phyloP scores from a whole-genome alignment of 2,888 invertebrate species.

The Drosophila longiperda region DNA sequence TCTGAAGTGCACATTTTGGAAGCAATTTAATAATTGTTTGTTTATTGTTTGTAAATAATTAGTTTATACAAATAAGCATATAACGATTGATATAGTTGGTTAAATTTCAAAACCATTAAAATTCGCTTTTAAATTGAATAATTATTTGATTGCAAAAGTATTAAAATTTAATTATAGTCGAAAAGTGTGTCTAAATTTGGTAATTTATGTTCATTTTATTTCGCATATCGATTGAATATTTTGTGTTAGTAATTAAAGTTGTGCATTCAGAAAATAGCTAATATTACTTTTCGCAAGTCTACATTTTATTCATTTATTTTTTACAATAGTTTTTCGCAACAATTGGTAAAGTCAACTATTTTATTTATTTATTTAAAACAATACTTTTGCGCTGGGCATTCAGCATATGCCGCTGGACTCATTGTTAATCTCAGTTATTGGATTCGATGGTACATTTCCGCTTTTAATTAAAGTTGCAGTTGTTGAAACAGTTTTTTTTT shows the following conservation, averaged over 20 bases:
- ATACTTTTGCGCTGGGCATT: not conserved
- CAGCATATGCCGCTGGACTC: not conserved
- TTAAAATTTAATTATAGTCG: not conserved
- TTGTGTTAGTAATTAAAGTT: not conserved
- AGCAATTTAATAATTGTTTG: not conserved
- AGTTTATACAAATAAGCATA: not conserved
- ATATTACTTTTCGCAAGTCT: not conserved
- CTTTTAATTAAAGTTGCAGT: constrained; percentile 76
- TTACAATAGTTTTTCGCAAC: not conserved
- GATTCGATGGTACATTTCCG: constrained; percentile 72
- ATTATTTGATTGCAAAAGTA: not conserved
- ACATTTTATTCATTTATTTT: constrained; percentile 4
- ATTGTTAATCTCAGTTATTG: constrained; percentile 43
- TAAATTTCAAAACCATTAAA: not conserved
- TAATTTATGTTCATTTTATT: not conserved
- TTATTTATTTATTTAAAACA: not conserved
- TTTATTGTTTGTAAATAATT: not conserved
- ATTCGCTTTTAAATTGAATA: not conserved
- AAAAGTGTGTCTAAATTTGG: fast-evolving
- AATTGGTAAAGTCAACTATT: not conserved
- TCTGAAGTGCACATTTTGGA: not conserved
- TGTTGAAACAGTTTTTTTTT: constrained; percentile 58
- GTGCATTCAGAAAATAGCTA: not conserved
- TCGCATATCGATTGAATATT: not conserved
- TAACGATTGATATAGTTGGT: not conserved